A percentile compares a stretch with the other conserved stretches of the same genome.
Evolutionary conservation across 92 coral and sea anemone genomes (phyloP).

Genomic region (Galaxea fascicularis): DNA sequence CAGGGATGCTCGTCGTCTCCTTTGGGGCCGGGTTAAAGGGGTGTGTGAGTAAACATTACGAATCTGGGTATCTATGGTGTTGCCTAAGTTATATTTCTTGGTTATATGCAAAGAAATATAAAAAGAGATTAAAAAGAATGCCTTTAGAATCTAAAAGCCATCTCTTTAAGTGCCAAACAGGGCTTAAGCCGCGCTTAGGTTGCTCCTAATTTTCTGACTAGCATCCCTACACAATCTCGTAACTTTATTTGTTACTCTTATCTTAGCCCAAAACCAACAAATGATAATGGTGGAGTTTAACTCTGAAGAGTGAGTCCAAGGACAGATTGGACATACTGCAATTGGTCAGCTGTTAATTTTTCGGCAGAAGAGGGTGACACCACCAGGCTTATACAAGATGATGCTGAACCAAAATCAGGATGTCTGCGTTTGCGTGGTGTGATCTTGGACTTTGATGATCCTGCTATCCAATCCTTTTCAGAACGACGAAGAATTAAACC

Average conservation of each 20-base stretch:
- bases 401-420: constrained; percentile 13
- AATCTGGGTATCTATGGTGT: constrained; percentile 3
- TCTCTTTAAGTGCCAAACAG: constrained; percentile 13
- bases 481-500: constrained; percentile 18
- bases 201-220: constrained; percentile 6
- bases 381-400: constrained; percentile 11
- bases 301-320: background rate
- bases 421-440: constrained; percentile 26
- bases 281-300: background rate
- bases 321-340: constrained; percentile 7
- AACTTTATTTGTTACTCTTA: background rate
- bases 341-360: constrained; percentile 7
- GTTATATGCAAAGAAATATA: constrained; percentile 2
- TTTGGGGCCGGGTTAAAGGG: constrained; percentile 11
- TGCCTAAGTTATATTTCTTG: background rate
- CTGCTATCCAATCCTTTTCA: constrained; percentile 28
- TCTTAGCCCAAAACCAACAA: constrained; percentile 6
- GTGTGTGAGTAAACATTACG: constrained; percentile 8
- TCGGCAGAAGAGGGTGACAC: constrained; percentile 18
- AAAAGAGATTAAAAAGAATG: background rate
- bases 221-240: constrained; percentile 5
- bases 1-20: constrained; percentile 7
- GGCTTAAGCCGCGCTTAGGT: constrained; percentile 6
- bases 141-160: background rate
- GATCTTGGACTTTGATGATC: constrained; percentile 32